Evolutionary conservation across 1,140 invertebrate species (phyloP), one percentile per base, ranked within the genome.

Genomic region (Zophobas morio): DNA sequence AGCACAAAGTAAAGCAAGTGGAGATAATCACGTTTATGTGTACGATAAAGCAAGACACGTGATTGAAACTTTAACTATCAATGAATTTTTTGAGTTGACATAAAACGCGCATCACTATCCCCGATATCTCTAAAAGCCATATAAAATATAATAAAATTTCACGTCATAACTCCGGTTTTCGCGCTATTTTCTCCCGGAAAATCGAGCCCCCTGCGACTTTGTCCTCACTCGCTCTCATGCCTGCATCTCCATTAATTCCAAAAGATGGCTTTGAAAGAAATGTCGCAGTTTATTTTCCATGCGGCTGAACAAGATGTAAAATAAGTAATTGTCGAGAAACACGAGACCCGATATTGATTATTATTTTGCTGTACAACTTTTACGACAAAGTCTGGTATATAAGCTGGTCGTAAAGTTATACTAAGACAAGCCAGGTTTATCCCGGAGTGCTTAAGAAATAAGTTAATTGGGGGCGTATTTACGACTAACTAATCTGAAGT

Each of bases 101-200:
- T 20, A 20, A 20, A 20, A 20, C 20, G 20, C 20, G 20, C 20
- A 20, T 20, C 20, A 20, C 20, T 20, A 20, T 20, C 20, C 20
- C 20, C 20, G 20, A 20, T 20, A 20, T 20, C 20, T 20, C 20
- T 20, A 20, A 20, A 20, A 60, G 42, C 66, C 6, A 40, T 46
- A 74, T 54, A 70, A 74, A 20, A 3, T 8, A 46, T 46, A 3
- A 46, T 46, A 46, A 46, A 46, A 46, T 46, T 46, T 46, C 42
- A 46, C 6, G 42, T 46, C 42, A 46, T 8, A 46, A 4, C 6
- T 46, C 20, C 20, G 0, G 20, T 20, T 20, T 20, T 20, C 20
- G 20, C 20, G 20, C 20, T 20, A 20, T 20, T 20, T 20, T 20
- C 20, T 20, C 20, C 20, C 20, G 20, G 20, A 20, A 20, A 20